Evolutionary conservation across 53 echinoderm and acorn worm genomes (phyloP), one percentile per base, ranked within the genome.

Genomic region (Patiria pectinifera): DNA sequence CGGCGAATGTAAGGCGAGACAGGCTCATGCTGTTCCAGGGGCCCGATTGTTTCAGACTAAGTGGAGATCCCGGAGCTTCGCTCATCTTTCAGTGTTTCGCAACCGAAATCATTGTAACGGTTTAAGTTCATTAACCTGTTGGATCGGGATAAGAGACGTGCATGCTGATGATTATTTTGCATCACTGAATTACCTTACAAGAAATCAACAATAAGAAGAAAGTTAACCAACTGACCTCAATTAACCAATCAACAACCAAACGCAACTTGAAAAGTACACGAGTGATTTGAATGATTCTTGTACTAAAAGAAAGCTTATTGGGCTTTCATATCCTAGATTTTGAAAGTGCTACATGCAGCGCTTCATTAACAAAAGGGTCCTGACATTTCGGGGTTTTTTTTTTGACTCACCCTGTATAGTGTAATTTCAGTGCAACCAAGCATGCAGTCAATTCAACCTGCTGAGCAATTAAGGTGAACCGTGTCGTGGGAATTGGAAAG

Each of bases 1-100:
- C 94, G 21, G 89, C 70, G 48, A 95, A 90, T 0, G 95, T 95
- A 45, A 93, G 86, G 23, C 95, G 93, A 15, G 95, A 95, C 35
- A 95, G 21, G 62, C 95, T 95, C 74, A 90, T 90, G 44, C 87
- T 87, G 77, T 78, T 76, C 87, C 87, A 87, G 3, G 76, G 72
- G 8, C 76, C 87, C 1, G 71, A 10, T 47, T 76, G 77, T 53
- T 71, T 86, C 13, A 71, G 72, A 61, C 77, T 88, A 77, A 61
- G 1, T 4, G 90, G 81, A n/a, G 90, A 90, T 63, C 35, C 21
- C 48, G 90, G 90, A 12, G 90, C 79, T 44, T 81, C 90, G 46
- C 81, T 90, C 90, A 90, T 90, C 46, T 74, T 60, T 14, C 77
- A 76, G 25, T 11, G 6, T 6, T 15, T 23, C 3, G 9, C 24